Percentiles rank a stretch among this genome's conserved stretches.
phyloP scores from a whole-genome alignment of 2,888 invertebrate genomes.

The Strigamia crassipes region DNA sequence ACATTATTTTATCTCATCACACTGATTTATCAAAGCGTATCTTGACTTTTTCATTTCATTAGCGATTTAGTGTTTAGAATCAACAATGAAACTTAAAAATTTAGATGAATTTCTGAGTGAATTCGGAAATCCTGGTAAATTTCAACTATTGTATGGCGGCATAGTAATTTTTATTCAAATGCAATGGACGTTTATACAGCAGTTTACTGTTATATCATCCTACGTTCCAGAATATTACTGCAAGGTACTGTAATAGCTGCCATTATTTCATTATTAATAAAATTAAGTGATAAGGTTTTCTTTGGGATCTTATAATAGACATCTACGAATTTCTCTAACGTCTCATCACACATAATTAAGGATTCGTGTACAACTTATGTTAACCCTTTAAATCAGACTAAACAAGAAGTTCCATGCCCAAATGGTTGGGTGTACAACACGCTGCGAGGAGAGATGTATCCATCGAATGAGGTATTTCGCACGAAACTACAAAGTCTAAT shows the following conservation, averaged over 20 bases:
- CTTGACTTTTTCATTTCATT: too few relatives aligned
- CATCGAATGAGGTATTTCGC: background rate
- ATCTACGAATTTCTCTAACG: background rate
- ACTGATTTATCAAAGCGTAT: too few relatives aligned
- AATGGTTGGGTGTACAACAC: background rate
- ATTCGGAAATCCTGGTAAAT: constrained; percentile 28
- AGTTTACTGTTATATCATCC: background rate
- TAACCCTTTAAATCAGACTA: background rate
- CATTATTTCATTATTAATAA: background rate
- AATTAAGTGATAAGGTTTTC: too few relatives aligned
- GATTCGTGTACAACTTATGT: background rate
- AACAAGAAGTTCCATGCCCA: background rate
- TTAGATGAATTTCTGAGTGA: constrained; percentile 3
- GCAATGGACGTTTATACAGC: background rate
- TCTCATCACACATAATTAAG: background rate
- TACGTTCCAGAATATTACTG: background rate
- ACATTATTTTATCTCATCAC: too few relatives aligned
- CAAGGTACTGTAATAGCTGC: background rate
- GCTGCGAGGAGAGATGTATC: background rate
- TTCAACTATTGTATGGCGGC: background rate
- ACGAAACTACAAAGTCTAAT: too few relatives aligned
- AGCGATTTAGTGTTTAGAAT: background rate
- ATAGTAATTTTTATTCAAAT: background rate
- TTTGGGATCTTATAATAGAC: background rate
- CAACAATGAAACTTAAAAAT: background rate